Evolutionary conservation across 2,113 vertebrate species (phyloP).

Genomic region (Acinonyx jubatus): DNA sequence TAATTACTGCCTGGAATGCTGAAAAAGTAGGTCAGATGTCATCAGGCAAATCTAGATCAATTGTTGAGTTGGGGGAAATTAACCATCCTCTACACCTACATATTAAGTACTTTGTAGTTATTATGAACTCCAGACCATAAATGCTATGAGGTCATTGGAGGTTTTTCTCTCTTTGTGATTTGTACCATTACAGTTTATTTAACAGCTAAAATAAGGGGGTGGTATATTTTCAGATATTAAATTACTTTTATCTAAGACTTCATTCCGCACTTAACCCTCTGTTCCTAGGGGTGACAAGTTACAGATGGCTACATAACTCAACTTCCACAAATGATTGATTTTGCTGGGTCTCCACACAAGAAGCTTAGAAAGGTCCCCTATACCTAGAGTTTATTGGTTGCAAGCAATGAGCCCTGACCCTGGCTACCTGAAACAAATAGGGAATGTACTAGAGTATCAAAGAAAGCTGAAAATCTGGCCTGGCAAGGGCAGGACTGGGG

Average conservation of each 20-base stretch:
- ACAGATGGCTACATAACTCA: not conserved
- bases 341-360: not conserved
- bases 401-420: not conserved
- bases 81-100: conserved; percentile 2
- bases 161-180: conserved; percentile 35
- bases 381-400: not conserved
- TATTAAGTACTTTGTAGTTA: conserved; percentile 24
- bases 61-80: conserved; percentile 48
- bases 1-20: conserved; percentile 57
- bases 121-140: conserved; percentile 36
- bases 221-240: not conserved
- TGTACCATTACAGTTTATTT: conserved; percentile 39
- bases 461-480: not conserved
- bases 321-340: not conserved
- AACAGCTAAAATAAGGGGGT: not conserved
- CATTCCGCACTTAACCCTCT: not conserved
- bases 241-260: not conserved
- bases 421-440: not conserved
- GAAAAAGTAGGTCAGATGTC: conserved; percentile 73
- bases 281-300: not conserved
- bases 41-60: conserved; percentile 40
- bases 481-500: not conserved
- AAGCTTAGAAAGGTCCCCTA: not conserved
- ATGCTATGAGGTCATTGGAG: not conserved
- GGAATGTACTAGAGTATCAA: not conserved